Base-by-base conservation (phyloP, 2,113 vertebrate genomes). In the Peromyscus polionotus region DNA sequence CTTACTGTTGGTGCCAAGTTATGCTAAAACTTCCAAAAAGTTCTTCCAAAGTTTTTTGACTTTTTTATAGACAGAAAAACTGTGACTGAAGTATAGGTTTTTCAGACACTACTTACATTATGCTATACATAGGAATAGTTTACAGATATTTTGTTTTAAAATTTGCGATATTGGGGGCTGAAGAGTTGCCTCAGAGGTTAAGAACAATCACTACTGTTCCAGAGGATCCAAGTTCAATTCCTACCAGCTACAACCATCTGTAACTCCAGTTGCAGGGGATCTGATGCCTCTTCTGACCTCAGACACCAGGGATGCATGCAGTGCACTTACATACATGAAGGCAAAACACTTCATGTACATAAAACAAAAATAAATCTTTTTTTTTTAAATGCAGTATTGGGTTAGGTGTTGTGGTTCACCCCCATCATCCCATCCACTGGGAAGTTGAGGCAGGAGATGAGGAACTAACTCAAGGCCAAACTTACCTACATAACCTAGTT, bases 1-100 rank as follows among this genome's bases (percentile, higher is more conserved):
- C 73, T 87, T 77, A 86, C 39, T 90, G 12, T 72, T 92, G 92
- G 42, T 88, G 73, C 88, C 75, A 95, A 94, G 63, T 95, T 96
- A 87, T 96, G 87, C 87, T 92, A 89, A 95, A 89, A 95, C 61
- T 95, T 94, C 59, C 77, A 93, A 77, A 93, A 93, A 93, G 26
- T 93, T 95, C 81, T 97, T 95, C 89, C 92, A 0, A 73, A 92
- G 20, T 77, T 48, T 48, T 95, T 94, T 93, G 83, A 95, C 42
- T 93, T 59, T 72, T 59, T 67, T 67, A 51, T 28, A 51, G 28
- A 33, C 28, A 79, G 76, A 79, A 51, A 79, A 79, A 79, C 45
- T 51, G 7, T 75, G 72, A 42, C 17, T 6, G 39, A 39, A 42
- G 19, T 42, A 75, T 48, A 48, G 39, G 20, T n/a, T 75, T 75